Conservation (phyloP, 2,797 vertebrate genomes). For the Enteromius anoplus region DNA sequence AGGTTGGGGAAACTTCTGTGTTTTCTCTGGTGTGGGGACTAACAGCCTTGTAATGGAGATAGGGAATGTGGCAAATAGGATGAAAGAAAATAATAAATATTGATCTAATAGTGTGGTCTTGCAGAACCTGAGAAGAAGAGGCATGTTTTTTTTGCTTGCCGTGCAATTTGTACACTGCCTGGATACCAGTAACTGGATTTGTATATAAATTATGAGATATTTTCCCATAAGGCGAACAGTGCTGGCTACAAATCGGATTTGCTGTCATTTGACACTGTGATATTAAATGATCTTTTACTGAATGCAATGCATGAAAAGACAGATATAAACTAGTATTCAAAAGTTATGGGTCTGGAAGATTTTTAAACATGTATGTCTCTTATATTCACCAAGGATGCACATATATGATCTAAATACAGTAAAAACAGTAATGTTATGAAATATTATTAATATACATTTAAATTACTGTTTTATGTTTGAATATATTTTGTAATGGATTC, state of each 20-base stretch:
- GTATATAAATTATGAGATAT: slow-evolving; percentile 22
- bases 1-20: not conserved
- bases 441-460: not conserved
- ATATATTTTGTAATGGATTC: not conserved
- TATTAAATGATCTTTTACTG: slow-evolving; percentile 9
- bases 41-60: slow-evolving; percentile 33
- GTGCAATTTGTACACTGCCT: slow-evolving; percentile 23
- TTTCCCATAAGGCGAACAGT: not conserved
- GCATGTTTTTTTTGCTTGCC: slow-evolving; percentile 25
- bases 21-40: slow-evolving; percentile 14
- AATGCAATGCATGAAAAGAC: not conserved
- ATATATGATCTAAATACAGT: not conserved
- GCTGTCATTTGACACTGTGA: slow-evolving; percentile 4
- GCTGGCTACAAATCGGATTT: not conserved
- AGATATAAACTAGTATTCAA: not conserved
- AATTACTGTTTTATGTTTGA: not conserved
- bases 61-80: slow-evolving; percentile 30
- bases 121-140: slow-evolving; percentile 26
- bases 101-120: slow-evolving; percentile 3
- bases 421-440: not conserved
- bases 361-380: not conserved
- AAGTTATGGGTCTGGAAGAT: not conserved
- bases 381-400: not conserved
- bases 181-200: slow-evolving; percentile 25
- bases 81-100: slow-evolving; percentile 40